A percentile compares a stretch with the other conserved stretches of the same genome.
Conservation (phyloP, 2,113 vertebrate species). For the Oplegnathus fasciatus region DNA sequence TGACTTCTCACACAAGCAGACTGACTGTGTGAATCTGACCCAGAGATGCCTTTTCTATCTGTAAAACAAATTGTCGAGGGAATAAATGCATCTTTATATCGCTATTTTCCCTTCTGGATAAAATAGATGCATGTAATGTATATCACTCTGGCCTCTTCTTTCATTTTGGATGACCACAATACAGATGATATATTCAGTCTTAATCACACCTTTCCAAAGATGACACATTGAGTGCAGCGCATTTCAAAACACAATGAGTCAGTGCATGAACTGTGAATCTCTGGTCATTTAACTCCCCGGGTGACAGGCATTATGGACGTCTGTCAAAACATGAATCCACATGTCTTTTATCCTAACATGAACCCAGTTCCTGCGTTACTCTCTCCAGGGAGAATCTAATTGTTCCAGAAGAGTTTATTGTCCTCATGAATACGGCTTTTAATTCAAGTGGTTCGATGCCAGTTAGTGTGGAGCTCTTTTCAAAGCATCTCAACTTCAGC, state of each 20-base stretch:
- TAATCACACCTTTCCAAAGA: constrained; percentile 41
- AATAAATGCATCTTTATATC: neutral
- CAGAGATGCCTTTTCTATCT: constrained; percentile 7
- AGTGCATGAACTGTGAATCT: constrained; percentile 17
- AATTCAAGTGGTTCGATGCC: constrained; percentile 35
- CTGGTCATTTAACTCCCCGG: constrained; percentile 15
- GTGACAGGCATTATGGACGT: constrained; percentile 12
- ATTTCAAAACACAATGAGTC: constrained; percentile 52
- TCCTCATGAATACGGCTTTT: constrained; percentile 20
- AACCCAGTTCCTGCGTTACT: constrained; percentile 2
- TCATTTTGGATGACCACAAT: constrained; percentile 18
- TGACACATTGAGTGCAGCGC: constrained; percentile 40
- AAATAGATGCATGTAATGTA: neutral
- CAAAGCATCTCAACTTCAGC: constrained; percentile 22
- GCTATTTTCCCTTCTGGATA: neutral
- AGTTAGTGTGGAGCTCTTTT: constrained; percentile 31
- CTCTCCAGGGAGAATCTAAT: neutral
- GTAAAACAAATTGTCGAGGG: neutral
- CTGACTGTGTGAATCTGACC: neutral
- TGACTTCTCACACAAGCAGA: constrained; percentile 18
- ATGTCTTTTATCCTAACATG: neutral
- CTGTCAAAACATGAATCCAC: constrained; percentile 10
- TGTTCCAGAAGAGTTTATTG: constrained; percentile 28
- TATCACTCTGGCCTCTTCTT: neutral
- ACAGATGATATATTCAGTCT: constrained; percentile 28